phyloP scores from a whole-genome alignment of 2,113 vertebrate genomes.

The Barbus barbus region DNA sequence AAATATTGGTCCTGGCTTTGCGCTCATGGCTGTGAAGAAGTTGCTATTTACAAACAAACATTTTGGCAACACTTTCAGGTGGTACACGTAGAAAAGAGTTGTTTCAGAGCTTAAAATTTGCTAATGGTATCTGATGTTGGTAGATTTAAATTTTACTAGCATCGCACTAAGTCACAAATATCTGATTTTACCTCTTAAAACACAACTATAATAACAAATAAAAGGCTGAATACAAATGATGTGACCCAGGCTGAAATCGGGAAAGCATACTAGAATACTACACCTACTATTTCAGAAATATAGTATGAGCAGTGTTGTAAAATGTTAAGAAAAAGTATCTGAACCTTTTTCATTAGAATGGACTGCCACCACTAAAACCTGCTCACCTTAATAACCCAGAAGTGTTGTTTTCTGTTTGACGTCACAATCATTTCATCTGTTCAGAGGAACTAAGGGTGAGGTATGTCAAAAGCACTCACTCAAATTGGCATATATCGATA shows the following conservation, averaged over 20 bases:
- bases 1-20: not conserved
- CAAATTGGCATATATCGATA: slow-evolving; percentile 27
- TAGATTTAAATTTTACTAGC: not conserved
- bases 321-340: not conserved
- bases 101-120: not conserved
- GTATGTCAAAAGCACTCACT: slow-evolving; percentile 42
- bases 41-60: not conserved
- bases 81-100: not conserved
- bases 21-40: not conserved
- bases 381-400: not conserved
- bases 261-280: not conserved
- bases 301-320: not conserved
- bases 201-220: not conserved
- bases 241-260: not conserved
- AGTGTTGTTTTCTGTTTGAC: not conserved
- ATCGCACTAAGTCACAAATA: not conserved
- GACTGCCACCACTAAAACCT: not conserved
- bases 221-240: not conserved
- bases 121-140: not conserved
- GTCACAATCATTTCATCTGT: not conserved
- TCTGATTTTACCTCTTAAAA: not conserved
- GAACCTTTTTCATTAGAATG: not conserved
- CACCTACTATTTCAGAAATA: not conserved
- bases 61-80: not conserved
- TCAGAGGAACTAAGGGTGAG: not conserved